Conservation (phyloP, 2,113 vertebrate genomes). For the Cyanoliseus patagonus region DNA sequence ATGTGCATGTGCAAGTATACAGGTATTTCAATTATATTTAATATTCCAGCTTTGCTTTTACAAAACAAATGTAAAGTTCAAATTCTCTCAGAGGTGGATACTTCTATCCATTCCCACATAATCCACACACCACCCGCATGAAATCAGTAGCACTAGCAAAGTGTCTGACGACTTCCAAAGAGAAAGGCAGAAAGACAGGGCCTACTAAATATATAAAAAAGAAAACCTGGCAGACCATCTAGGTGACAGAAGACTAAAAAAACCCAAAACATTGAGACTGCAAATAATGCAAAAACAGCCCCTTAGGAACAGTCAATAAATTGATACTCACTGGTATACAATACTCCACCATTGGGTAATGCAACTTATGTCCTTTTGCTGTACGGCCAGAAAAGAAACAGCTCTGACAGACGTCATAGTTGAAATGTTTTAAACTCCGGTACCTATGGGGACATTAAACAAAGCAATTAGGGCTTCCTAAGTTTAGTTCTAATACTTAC, state of each 20-base stretch:
- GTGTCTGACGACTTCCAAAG: background rate
- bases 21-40: background rate
- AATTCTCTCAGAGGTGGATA: background rate
- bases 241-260: background rate
- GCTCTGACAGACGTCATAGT: constrained; percentile 98
- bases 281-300: background rate
- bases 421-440: constrained; percentile 97
- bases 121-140: background rate
- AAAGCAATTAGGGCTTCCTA: background rate
- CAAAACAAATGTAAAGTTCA: background rate
- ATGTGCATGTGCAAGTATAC: background rate
- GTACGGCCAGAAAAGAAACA: constrained; percentile 98
- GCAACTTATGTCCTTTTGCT: constrained; percentile 95
- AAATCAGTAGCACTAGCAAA: background rate
- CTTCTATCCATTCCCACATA: background rate
- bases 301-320: background rate
- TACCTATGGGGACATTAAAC: constrained; percentile 78
- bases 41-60: background rate
- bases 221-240: background rate
- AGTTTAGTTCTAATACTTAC: background rate
- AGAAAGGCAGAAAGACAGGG: background rate
- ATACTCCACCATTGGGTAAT: constrained; percentile 99
- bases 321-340: constrained; percentile 90
- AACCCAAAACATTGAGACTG: background rate
- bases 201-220: background rate